Evolutionary conservation across 1,140 invertebrate genomes (phyloP).

Genomic region (Heliconius eleuchia): DNA sequence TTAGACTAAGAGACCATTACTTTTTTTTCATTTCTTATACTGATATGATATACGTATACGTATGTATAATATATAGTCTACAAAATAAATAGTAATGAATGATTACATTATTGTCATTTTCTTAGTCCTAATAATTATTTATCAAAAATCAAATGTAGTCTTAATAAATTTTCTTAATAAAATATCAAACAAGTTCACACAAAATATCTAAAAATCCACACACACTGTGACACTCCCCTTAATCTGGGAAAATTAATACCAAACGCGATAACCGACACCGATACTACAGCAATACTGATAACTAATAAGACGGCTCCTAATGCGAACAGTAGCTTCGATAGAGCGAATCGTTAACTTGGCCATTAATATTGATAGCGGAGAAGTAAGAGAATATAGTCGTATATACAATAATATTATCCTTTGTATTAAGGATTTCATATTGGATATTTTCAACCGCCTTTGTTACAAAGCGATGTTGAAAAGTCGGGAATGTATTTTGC

Average conservation of each 20-base stretch:
- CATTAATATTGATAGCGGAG: constrained; percentile 6
- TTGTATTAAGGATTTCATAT: neutral
- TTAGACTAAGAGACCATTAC: no score
- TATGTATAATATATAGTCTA: no score
- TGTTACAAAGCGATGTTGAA: constrained; percentile 3
- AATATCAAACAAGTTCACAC: neutral
- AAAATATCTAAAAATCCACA: neutral
- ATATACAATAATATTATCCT: neutral
- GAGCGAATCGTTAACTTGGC: neutral
- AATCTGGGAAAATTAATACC: neutral
- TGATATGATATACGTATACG: no score
- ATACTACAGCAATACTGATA: constrained; percentile 4
- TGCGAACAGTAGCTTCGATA: neutral
- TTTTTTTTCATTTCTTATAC: no score
- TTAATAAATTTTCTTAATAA: no score
- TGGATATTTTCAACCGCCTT: neutral
- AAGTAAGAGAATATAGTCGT: neutral
- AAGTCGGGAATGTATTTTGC: neutral
- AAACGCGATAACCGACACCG: constrained; percentile 2
- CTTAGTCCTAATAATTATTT: no score
- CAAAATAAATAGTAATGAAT: no score
- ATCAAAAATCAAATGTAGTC: no score
- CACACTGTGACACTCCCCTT: neutral
- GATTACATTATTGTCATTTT: no score
- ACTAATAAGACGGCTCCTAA: constrained; percentile 1